Evolutionary conservation across 2,113 vertebrate genomes (phyloP), one percentile per base, ranked within the genome.

Genomic region (Ibidorhyncha struthersii): DNA sequence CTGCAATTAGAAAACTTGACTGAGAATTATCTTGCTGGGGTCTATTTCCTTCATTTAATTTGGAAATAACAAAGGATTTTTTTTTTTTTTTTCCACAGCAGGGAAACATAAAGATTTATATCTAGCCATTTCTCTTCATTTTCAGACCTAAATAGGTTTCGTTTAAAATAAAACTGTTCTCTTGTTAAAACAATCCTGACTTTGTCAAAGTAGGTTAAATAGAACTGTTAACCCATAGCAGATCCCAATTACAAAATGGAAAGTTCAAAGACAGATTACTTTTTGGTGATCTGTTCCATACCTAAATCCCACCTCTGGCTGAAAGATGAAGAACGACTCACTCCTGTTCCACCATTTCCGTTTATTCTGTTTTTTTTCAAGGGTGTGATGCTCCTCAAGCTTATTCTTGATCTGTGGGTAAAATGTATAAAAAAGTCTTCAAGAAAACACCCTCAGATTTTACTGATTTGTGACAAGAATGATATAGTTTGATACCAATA

Each of bases 301-400:
- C 8, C 8, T 32, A 6, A 10, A 76, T 40, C 17, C 8, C 11
- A 65, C 3, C 18, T 73, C n/a, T 41, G n/a, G 17, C 18, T 66
- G 66, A 72, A 65, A 72, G 34, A 72, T 36, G 23, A 82, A 62
- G 23, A 62, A 45, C 40, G 2, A 40, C 7, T 70, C 52, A 4
- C 5, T 83, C 66, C 40, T 47, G 7, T 83, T 65, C 14, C 16
- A 66, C 18, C 9, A 17, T 79, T 79, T 66, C 14, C 41, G 16
- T 19, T 63, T 52, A 36, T 45, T 47, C 25, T 55, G 22, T 5
- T 8, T 45, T 62, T 49, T 65, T 59, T 8, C 23, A 67, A 58
- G 40, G 3, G 19, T 82, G 4, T 36, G 12, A 18, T 58, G 6
- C 4, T 47, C 1, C 5, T 7, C 9, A 69, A 43, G 1, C 3